Conservation (phyloP, 2,888 invertebrate species). For the Melanophora roralis region DNA sequence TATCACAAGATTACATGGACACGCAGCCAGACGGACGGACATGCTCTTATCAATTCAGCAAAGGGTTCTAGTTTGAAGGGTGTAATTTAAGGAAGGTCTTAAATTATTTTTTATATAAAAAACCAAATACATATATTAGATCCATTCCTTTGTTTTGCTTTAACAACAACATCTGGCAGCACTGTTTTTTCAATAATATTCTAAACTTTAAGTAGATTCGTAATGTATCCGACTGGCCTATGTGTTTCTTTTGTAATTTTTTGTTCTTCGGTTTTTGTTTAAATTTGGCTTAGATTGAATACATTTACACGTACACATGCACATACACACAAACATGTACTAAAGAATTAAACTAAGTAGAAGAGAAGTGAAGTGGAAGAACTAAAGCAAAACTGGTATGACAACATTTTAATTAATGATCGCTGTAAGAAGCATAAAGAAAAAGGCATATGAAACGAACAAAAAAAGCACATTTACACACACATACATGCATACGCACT, state of each 20-base stretch:
- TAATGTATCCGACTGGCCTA: background rate
- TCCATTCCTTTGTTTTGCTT: no score
- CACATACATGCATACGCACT: background rate
- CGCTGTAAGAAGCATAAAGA: constrained; percentile 13
- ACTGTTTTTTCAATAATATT: no score
- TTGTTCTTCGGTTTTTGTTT: background rate
- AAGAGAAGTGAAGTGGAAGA: constrained; percentile 20
- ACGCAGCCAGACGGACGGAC: no score
- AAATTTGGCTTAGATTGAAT: no score
- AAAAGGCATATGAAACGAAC: background rate
- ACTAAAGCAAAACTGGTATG: constrained; percentile 55
- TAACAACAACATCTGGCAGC: no score
- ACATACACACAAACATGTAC: background rate
- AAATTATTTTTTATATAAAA: no score
- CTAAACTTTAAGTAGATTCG: constrained; percentile 8
- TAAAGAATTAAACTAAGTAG: constrained; percentile 2
- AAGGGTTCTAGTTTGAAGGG: no score
- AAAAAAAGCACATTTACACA: no score
- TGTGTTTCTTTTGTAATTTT: constrained; percentile 10
- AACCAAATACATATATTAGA: no score
- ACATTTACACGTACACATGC: background rate
- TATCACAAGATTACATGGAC: no score
- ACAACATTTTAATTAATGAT: constrained; percentile 64
- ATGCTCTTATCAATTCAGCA: no score
- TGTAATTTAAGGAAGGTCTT: no score